Conservation (phyloP, 2,113 vertebrate species). For the Planiliza haematocheilus region DNA sequence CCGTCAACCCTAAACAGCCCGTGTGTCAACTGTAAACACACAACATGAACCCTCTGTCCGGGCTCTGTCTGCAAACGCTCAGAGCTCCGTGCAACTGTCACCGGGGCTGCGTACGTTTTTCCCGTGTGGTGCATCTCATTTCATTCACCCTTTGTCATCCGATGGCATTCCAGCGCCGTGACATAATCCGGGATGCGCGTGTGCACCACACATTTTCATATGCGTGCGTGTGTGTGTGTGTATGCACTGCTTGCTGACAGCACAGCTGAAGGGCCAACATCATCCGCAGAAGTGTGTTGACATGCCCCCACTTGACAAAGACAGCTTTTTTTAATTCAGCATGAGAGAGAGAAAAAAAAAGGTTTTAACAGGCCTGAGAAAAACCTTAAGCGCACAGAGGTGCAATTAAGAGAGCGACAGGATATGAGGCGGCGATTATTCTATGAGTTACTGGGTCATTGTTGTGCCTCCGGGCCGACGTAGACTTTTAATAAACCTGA, state of each 20-base stretch:
- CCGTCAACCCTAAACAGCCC: constrained; percentile 73
- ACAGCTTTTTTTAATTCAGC: constrained; percentile 64
- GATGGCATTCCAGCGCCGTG: constrained; percentile 72
- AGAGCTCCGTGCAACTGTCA: too few relatives aligned
- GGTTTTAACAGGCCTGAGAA: constrained; percentile 64
- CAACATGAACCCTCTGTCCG: constrained; percentile 37
- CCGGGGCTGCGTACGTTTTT: too few relatives aligned
- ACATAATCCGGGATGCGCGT: constrained; percentile 67
- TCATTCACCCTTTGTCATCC: constrained; percentile 40
- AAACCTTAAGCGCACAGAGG: constrained; percentile 54
- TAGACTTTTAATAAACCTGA: not conserved
- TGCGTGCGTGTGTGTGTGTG: constrained; percentile 14
- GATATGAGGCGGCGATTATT: constrained; percentile 19
- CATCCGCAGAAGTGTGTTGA: constrained; percentile 60
- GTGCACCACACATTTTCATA: constrained; percentile 39
- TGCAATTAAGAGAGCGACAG: constrained; percentile 50
- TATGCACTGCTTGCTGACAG: constrained; percentile 63
- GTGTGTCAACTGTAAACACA: constrained; percentile 76
- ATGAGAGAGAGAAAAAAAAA: constrained; percentile 38
- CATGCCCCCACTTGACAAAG: constrained; percentile 77
- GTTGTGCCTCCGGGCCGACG: constrained; percentile 2
- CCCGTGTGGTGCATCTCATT: constrained; percentile 20
- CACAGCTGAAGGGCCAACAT: constrained; percentile 56
- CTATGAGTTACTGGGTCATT: constrained; percentile 27
- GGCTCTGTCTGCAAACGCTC: too few relatives aligned